Conservation (phyloP, 2,797 vertebrate genomes). For the Siniperca scherzeri region DNA sequence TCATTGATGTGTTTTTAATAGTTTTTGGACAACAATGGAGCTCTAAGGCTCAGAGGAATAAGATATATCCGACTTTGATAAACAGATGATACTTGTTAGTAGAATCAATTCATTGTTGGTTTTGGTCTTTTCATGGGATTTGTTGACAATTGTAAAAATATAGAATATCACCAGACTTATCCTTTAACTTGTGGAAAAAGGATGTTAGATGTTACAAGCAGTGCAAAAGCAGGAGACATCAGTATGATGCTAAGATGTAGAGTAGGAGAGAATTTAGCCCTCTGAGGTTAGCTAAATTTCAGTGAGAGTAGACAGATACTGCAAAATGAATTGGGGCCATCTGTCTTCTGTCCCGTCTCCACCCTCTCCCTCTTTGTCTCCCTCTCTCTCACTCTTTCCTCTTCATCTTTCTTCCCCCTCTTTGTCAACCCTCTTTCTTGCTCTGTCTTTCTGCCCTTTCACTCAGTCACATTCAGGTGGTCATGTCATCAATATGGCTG, state of each 20-base stretch:
- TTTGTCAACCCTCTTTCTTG: conserved; percentile 23
- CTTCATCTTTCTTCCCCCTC: conserved; percentile 32
- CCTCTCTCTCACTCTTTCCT: conserved; percentile 7
- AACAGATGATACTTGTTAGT: neutral
- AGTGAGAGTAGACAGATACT: conserved; percentile 61
- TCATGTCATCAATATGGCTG: conserved; percentile 64
- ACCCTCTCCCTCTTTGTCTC: neutral
- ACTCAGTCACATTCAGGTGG: conserved; percentile 56
- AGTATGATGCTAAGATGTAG: conserved; percentile 19
- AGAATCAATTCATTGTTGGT: conserved; percentile 12
- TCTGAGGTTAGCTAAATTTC: conserved; percentile 60
- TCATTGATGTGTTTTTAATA: conserved; percentile 20
- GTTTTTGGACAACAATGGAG: neutral
- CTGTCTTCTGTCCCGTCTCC: conserved; percentile 53
- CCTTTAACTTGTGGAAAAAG: conserved; percentile 11
- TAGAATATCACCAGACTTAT: neutral
- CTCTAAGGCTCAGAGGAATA: neutral
- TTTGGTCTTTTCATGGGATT: conserved; percentile 27
- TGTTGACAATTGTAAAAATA: conserved; percentile 27
- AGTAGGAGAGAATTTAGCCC: conserved; percentile 30
- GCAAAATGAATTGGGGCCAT: conserved; percentile 69
- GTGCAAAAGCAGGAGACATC: conserved; percentile 30
- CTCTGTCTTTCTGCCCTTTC: conserved; percentile 32
- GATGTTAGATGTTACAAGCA: conserved; percentile 23
- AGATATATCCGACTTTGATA: neutral